A percentile compares a stretch with the other conserved stretches of the same genome.
phyloP scores from a whole-genome alignment of 2,888 invertebrate genomes.

The Fissipunctia ypsillon region DNA sequence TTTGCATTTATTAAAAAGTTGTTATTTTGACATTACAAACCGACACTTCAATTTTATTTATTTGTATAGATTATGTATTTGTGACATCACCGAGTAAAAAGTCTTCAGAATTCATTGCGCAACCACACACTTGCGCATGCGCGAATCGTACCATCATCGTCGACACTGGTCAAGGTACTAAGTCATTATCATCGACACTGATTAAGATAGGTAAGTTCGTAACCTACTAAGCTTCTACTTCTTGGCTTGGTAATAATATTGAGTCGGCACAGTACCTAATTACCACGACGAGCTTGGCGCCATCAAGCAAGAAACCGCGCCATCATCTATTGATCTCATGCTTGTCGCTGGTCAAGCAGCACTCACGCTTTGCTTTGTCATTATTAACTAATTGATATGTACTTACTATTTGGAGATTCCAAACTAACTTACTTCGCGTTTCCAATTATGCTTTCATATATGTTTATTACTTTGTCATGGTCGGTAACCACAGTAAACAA shows the following conservation, averaged over 20 bases:
- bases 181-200: neutral
- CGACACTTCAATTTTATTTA: no score
- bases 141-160: neutral
- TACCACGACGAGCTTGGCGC: neutral
- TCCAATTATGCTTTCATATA: neutral
- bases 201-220: neutral
- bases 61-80: no score
- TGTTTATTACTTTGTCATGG: conserved; percentile 64
- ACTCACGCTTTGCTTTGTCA: neutral
- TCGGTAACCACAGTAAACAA: conserved; percentile 61
- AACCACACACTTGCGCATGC: neutral
- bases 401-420: conserved; percentile 19
- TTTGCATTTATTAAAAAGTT: no score
- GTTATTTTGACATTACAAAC: no score
- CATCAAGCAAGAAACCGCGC: neutral
- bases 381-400: neutral
- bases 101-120: no score
- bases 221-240: neutral
- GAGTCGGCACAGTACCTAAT: neutral
- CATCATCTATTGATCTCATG: neutral
- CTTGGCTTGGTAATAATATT: neutral
- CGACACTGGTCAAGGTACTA: no score
- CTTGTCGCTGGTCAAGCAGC: neutral
- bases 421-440: conserved; percentile 17
- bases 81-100: no score